Percentiles rank a stretch among this genome's conserved stretches.
Conservation (phyloP, 2,888 invertebrate genomes). For the Listrodromus nycthemerus region DNA sequence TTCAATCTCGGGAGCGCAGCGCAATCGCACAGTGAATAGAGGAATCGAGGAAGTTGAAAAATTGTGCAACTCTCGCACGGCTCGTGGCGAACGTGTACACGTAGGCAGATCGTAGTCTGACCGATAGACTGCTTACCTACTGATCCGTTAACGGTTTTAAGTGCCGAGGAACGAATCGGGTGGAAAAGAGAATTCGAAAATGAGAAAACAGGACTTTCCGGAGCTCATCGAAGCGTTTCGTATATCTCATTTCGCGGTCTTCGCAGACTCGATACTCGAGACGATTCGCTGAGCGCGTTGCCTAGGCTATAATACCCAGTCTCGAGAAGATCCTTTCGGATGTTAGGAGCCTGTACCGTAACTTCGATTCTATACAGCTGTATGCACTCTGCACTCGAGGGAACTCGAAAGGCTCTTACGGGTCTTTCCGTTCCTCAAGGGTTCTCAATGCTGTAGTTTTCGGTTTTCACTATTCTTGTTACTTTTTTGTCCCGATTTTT, state of each 20-base stretch:
- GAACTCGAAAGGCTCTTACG: conserved; percentile 62
- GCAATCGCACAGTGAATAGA: conserved; percentile 28
- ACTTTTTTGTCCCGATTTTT: not conserved
- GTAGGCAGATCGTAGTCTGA: conserved; percentile 50
- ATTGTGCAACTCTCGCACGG: conserved; percentile 41
- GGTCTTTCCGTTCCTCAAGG: conserved; percentile 46
- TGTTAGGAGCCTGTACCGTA: conserved; percentile 60
- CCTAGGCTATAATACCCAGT: conserved; percentile 8
- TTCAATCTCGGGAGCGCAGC: conserved; percentile 54
- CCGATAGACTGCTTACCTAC: conserved; percentile 65
- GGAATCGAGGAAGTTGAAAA: conserved; percentile 54
- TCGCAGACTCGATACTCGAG: conserved; percentile 39
- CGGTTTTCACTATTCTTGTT: not conserved
- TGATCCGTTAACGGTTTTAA: conserved; percentile 64
- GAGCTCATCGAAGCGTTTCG: conserved; percentile 60
- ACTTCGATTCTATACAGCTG: conserved; percentile 60
- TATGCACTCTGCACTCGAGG: conserved; percentile 63
- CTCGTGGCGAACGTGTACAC: not conserved
- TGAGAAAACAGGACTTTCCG: conserved; percentile 45
- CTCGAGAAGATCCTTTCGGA: conserved; percentile 55
- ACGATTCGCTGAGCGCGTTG: conserved; percentile 33
- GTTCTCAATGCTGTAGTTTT: conserved; percentile 53
- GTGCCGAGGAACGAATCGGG: conserved; percentile 29
- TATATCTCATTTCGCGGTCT: conserved; percentile 51
- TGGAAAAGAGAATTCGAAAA: conserved; percentile 19